These are phyloP conservation scores for Cinclus cinclus DNA, from an alignment of 2,113 vertebrate species.

Conservation along the genomic window DNA sequence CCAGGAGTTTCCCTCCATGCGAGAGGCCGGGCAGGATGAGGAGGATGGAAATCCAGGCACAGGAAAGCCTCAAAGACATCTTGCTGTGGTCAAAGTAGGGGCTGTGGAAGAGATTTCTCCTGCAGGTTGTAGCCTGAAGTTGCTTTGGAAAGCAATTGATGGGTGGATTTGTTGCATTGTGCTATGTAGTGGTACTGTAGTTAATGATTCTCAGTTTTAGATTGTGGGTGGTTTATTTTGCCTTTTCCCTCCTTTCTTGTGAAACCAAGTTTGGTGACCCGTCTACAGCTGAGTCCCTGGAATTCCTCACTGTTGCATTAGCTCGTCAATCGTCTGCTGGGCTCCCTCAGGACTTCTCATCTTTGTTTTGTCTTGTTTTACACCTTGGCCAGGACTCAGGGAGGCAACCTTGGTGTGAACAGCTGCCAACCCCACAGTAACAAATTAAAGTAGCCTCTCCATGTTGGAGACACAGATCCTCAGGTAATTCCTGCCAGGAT, in stretches of 20 bases:
- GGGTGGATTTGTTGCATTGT: no score
- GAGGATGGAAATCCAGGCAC: no score
- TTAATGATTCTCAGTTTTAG: background rate
- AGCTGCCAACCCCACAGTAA: rapidly evolving
- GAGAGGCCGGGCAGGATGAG: no score
- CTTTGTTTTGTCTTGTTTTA: no score
- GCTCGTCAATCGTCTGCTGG: rapidly evolving
- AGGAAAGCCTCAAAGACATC: no score
- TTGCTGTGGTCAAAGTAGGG: no score
- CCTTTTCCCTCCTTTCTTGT: background rate
- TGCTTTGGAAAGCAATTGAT: no score
- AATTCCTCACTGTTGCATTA: rapidly evolving
- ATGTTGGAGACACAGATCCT: rapidly evolving
- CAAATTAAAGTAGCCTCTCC: background rate
- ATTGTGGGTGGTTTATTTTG: background rate
- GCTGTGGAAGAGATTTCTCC: no score
- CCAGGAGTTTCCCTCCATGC: no score
- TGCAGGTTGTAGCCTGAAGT: no score
- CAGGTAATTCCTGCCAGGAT: background rate
- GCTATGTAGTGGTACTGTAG: no score
- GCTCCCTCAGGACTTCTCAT: background rate
- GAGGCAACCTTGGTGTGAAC: no score
- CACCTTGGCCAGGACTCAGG: background rate
- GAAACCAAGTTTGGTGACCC: background rate
- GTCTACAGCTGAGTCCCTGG: rapidly evolving